Conservation (phyloP, 2,797 vertebrate species). For the Sebastes oblongus region DNA sequence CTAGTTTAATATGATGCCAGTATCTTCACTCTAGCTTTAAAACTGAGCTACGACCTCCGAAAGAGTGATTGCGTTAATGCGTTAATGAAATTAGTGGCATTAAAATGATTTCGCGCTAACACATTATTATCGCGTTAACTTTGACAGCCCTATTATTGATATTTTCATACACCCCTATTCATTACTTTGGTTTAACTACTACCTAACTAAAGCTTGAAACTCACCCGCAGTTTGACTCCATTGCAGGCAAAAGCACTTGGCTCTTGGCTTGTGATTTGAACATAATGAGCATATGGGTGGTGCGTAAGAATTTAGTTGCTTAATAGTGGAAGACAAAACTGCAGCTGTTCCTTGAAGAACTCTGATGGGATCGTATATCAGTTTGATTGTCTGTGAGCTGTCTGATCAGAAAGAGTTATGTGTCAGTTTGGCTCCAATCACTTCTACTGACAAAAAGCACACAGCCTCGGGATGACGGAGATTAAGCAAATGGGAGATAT, state of each 20-base stretch:
- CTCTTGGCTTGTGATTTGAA: background rate
- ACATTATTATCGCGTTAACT: too few relatives aligned
- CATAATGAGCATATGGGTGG: background rate
- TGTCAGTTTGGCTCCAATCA: conserved; percentile 19
- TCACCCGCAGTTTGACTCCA: background rate
- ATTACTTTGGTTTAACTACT: background rate
- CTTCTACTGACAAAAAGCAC: background rate
- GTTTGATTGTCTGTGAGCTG: conserved; percentile 15
- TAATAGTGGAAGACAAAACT: background rate
- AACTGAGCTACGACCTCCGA: too few relatives aligned
- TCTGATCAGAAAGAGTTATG: conserved; percentile 12
- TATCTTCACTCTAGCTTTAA: too few relatives aligned
- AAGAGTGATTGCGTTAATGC: too few relatives aligned
- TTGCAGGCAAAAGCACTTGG: background rate
- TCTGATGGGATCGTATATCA: conserved; percentile 11
- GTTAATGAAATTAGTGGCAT: too few relatives aligned
- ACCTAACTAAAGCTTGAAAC: background rate
- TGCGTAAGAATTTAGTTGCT: background rate
- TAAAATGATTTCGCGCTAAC: too few relatives aligned
- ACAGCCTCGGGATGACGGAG: background rate
- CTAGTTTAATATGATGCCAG: too few relatives aligned
- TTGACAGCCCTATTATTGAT: too few relatives aligned
- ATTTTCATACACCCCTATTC: too few relatives aligned
- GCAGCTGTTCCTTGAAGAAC: background rate
- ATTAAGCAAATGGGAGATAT: conserved; percentile 1